phyloP scores from a whole-genome alignment of 2,888 invertebrate species.

The Patella depressa region DNA sequence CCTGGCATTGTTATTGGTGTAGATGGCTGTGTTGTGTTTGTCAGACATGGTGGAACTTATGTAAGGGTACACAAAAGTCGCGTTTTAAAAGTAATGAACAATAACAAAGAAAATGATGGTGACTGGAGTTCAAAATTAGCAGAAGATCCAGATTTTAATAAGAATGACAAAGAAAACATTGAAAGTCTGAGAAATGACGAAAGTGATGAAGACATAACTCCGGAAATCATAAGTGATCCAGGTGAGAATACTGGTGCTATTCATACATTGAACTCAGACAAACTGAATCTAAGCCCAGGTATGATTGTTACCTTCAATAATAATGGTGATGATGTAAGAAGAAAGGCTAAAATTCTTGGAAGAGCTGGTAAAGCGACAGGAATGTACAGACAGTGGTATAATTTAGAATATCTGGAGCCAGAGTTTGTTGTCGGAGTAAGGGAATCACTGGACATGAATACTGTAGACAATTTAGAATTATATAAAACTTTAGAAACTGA shows the following conservation, averaged over 20 bases:
- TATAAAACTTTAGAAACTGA: background rate
- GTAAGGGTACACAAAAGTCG: slow-evolving; percentile 19
- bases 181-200: too few species aligned
- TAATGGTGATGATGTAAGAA: background rate
- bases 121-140: too few species aligned
- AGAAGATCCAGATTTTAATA: too few species aligned
- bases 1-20: slow-evolving; percentile 19
- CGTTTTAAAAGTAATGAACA: background rate
- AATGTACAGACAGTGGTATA: slow-evolving; percentile 21
- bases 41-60: slow-evolving; percentile 22
- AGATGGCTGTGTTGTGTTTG: slow-evolving; percentile 22
- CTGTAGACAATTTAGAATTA: slow-evolving; percentile 7
- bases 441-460: slow-evolving; percentile 13
- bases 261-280: background rate
- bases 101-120: too few species aligned
- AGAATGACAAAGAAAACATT: too few species aligned
- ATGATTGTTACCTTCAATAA: slow-evolving; percentile 9
- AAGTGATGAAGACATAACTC: background rate
- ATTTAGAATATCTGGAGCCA: slow-evolving; percentile 15
- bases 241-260: background rate
- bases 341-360: slow-evolving; percentile 14
- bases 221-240: background rate
- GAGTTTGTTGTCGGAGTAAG: background rate
- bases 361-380: slow-evolving; percentile 20
- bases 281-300: slow-evolving; percentile 12